These are phyloP conservation scores for Hetaerina americana DNA, from an alignment of 1,140 invertebrate species.

Conservation along the genomic window DNA sequence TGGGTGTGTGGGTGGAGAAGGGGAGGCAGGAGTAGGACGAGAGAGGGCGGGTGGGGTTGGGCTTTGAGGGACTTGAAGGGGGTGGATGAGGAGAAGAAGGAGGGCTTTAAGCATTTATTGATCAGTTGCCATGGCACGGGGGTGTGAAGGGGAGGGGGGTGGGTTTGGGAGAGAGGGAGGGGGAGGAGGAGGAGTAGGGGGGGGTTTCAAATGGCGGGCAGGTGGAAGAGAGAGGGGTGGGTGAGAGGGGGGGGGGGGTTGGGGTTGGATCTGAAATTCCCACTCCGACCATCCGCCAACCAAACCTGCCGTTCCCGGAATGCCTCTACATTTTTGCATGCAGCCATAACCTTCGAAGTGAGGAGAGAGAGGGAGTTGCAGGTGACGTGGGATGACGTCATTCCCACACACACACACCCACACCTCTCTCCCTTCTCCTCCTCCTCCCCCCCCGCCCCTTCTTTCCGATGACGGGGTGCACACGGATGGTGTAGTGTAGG, in stretches of 20 bases:
- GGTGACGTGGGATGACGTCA: no score
- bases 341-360: no score
- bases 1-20: background rate
- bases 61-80: background rate
- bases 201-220: background rate
- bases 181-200: background rate
- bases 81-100: background rate
- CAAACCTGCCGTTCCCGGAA: no score
- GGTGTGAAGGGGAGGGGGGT: background rate
- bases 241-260: background rate
- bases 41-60: background rate
- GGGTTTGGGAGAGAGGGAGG: background rate
- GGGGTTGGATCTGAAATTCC: no score
- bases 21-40: background rate
- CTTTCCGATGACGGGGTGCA: no score
- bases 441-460: no score
- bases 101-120: background rate
- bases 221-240: background rate
- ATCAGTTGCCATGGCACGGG: background rate
- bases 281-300: no score
- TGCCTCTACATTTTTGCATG: no score
- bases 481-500: no score
- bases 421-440: no score
- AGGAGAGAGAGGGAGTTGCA: no score
- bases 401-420: no score